Conservation (phyloP, 2,113 vertebrate species). For the Machaerirhynchus nigripectus region DNA sequence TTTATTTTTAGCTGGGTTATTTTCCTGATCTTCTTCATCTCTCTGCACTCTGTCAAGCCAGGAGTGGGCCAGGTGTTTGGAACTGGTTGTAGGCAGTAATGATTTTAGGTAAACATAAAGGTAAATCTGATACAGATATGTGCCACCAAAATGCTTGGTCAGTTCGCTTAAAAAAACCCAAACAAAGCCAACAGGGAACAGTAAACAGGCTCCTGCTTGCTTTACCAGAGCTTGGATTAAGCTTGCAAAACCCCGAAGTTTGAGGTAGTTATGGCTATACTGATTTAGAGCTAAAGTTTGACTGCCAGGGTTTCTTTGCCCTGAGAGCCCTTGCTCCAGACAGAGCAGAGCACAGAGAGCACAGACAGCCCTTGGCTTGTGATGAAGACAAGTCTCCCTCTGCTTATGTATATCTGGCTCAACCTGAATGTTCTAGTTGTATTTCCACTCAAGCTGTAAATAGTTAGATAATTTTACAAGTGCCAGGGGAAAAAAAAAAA, state of each 20-base stretch:
- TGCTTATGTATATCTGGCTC: background rate
- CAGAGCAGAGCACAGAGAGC: background rate
- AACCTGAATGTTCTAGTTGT: background rate
- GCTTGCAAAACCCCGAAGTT: background rate
- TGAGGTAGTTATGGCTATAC: background rate
- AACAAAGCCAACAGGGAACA: background rate
- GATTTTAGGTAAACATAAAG: background rate
- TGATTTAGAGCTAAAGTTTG: background rate
- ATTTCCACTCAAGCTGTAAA: background rate
- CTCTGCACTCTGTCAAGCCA: background rate
- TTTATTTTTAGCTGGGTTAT: background rate
- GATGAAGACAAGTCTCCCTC: background rate
- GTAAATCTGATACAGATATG: background rate
- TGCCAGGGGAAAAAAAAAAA: background rate
- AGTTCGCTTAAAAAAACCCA: background rate
- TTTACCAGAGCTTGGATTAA: background rate
- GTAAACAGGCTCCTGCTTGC: background rate
- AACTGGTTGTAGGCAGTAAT: background rate
- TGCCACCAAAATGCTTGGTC: background rate
- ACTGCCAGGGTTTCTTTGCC: background rate
- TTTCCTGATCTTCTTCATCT: background rate
- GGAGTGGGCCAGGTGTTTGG: background rate
- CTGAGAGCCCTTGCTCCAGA: background rate
- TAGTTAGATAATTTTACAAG: background rate
- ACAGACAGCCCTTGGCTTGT: background rate